Conservation (phyloP, 2,113 vertebrate species). For the Psettodes erumei region DNA sequence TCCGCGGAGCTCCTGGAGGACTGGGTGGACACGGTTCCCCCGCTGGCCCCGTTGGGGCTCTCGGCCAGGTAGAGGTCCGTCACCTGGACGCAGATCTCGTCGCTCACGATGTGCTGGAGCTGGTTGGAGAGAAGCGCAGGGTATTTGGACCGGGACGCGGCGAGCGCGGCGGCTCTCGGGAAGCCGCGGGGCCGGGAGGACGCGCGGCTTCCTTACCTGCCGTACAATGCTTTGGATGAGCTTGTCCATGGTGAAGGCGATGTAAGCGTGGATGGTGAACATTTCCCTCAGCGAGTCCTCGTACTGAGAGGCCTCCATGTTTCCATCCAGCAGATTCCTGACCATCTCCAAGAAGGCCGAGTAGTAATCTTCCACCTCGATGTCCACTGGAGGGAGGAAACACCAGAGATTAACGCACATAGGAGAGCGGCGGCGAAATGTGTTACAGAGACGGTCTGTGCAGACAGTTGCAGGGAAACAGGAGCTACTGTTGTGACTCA, state of each 20-base stretch:
- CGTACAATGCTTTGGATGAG: constrained; percentile 98
- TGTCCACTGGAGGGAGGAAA: constrained; percentile 86
- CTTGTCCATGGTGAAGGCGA: constrained; percentile 99
- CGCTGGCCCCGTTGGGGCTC: constrained; percentile 85
- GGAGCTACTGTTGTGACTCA: constrained; percentile 84
- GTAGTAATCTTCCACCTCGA: constrained; percentile 98
- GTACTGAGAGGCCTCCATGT: constrained; percentile 97
- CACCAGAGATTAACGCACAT: not conserved
- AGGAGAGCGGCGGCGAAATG: too few relatives aligned
- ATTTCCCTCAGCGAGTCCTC: constrained; percentile 97
- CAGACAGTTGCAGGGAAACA: not conserved
- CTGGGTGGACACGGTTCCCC: constrained; percentile 87
- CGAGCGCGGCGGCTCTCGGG: not conserved
- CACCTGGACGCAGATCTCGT: constrained; percentile 97
- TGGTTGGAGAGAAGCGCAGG: constrained; percentile 52
- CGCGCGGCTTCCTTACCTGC: constrained; percentile 84
- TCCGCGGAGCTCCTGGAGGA: constrained; percentile 84
- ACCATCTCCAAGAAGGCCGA: constrained; percentile 99
- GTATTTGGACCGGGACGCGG: not conserved
- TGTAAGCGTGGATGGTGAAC: constrained; percentile 99
- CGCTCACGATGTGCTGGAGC: constrained; percentile 98
- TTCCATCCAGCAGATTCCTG: constrained; percentile 94
- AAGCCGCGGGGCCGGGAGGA: not conserved
- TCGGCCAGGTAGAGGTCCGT: constrained; percentile 95
- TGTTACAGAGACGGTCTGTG: not conserved